Evolutionary conservation across 2,113 vertebrate species (phyloP).

Genomic region (Trematocara marginatum): DNA sequence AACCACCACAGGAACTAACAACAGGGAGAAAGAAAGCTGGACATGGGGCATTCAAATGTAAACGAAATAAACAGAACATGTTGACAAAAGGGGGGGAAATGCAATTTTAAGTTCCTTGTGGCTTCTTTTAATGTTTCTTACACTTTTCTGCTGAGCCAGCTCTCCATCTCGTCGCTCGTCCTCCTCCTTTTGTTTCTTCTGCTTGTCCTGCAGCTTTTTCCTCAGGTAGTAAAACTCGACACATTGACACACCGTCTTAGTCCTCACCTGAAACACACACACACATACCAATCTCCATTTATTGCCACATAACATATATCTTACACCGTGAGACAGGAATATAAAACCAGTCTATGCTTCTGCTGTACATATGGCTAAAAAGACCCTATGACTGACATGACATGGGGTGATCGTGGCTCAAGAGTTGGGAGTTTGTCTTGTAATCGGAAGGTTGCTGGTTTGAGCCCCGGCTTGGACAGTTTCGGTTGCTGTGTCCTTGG

Average conservation of each 20-base stretch:
- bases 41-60: not conserved
- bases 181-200: conserved; percentile 60
- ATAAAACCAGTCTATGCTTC: not conserved
- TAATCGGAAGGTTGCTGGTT: too few relatives aligned
- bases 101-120: fast-evolving
- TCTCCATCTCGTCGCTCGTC: conserved; percentile 7
- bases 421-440: too few relatives aligned
- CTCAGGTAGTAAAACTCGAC: conserved; percentile 78
- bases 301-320: not conserved
- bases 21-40: not conserved
- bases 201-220: conserved; percentile 68
- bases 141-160: conserved; percentile 26
- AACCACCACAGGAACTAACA: not conserved
- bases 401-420: too few relatives aligned
- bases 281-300: not conserved
- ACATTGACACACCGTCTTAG: conserved; percentile 69
- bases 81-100: fast-evolving
- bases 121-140: not conserved
- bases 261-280: conserved; percentile 61
- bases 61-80: not conserved
- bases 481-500: too few relatives aligned
- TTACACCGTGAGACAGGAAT: not conserved
- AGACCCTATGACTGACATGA: not conserved
- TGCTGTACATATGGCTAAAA: not conserved
- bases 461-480: too few relatives aligned